Percentiles rank a stretch among this genome's conserved stretches.
These are phyloP conservation scores for Furcifer pardalis DNA, from an alignment of 2,797 vertebrate genomes.

Conservation along the genomic window DNA sequence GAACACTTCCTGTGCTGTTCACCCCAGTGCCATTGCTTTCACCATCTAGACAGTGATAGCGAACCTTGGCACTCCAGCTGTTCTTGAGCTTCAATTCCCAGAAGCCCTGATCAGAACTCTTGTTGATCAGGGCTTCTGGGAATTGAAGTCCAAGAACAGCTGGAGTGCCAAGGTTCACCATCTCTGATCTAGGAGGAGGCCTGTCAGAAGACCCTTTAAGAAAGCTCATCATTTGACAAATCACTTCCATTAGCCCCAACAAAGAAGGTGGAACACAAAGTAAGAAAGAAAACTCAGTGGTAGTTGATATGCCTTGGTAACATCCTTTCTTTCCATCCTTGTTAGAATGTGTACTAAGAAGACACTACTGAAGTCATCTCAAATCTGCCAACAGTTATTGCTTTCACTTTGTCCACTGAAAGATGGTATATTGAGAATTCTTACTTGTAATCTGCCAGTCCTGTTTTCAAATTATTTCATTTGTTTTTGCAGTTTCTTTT, in stretches of 20 bases:
- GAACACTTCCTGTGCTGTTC: too few relatives aligned
- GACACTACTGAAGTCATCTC: accelerated
- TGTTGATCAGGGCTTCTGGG: too few relatives aligned
- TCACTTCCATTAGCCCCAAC: neutral
- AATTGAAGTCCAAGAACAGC: too few relatives aligned
- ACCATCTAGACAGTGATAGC: too few relatives aligned
- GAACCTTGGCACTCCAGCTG: too few relatives aligned
- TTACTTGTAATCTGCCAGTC: neutral
- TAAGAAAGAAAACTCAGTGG: neutral
- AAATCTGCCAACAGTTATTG: neutral
- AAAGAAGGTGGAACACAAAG: neutral
- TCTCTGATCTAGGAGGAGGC: too few relatives aligned
- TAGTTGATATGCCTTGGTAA: neutral
- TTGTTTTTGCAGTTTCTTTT: neutral
- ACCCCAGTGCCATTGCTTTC: too few relatives aligned
- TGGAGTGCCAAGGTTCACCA: too few relatives aligned
- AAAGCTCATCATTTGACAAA: neutral
- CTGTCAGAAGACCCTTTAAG: neutral
- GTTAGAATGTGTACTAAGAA: constrained; percentile 39
- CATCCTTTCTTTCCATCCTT: neutral
- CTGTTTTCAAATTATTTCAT: neutral
- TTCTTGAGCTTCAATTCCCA: too few relatives aligned
- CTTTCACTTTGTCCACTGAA: neutral
- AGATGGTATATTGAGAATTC: neutral
- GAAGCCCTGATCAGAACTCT: too few relatives aligned